Evolutionary conservation across 2,113 vertebrate species (phyloP).

Genomic region (Tragelaphus scriptus): DNA sequence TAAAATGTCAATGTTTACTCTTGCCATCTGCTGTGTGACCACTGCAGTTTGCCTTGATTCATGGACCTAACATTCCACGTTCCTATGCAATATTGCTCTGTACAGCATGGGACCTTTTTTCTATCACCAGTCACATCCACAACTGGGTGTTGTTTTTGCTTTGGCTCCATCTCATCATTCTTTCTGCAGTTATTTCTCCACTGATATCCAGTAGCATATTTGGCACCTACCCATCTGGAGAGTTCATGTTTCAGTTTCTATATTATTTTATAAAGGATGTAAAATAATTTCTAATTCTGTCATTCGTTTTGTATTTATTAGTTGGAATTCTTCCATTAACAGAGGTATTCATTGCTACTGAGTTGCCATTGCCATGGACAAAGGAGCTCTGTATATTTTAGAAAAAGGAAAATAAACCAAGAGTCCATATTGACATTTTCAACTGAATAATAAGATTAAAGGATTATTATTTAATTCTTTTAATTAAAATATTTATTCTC

Average conservation of each 20-base stretch:
- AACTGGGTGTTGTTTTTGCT: not conserved
- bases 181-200: not conserved
- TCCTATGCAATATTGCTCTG: not conserved
- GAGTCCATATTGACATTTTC: not conserved
- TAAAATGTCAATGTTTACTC: not conserved
- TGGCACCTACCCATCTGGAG: rapidly evolving
- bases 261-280: not conserved
- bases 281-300: not conserved
- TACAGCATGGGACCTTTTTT: not conserved
- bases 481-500: not conserved
- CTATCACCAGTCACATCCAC: not conserved
- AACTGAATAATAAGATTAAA: not conserved
- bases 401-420: not conserved
- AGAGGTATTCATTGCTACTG: not conserved
- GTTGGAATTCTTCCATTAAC: not conserved
- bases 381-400: not conserved
- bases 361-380: not conserved
- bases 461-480: not conserved
- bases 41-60: not conserved
- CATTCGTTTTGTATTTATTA: not conserved
- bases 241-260: not conserved
- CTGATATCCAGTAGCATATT: not conserved
- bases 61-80: not conserved
- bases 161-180: not conserved
- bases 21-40: not conserved